Evolutionary conservation across 2,888 invertebrate genomes (phyloP), one percentile per base, ranked within the genome.

Genomic region (Microplitis manilae): DNA sequence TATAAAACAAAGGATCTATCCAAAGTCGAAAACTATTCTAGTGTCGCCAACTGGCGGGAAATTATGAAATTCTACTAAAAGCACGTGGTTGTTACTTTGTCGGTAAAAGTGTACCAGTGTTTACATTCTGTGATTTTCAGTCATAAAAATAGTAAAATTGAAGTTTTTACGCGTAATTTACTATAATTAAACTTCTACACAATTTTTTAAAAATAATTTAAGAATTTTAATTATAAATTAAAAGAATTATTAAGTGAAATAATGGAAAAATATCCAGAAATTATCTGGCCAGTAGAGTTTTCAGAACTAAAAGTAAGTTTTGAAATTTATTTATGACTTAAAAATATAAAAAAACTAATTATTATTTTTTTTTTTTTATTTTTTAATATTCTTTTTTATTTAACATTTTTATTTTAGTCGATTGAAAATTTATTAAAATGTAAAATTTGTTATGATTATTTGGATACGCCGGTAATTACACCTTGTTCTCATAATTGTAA

Each of bases 401-500:
- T 30, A 30, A 30, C 17, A n/a, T 20, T 61, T 64, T 70, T 68
- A 72, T 87, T 89, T 59, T 80, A 92, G 92, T 86, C 85, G 76
- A 86, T 92, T 68, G 92, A 92, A 77, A 87, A 88, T 40, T 83
- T 90, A 8, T 83, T 92, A 17, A 82, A 90, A 30, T 92, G 92
- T 85, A 89, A 90, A 9, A 92, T 92, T 79, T 92, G 92, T 78
- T 91, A 91, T 80, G 92, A 92, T 20, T 91, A 89, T 79, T 89
- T 92, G 82, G 86, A 90, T 62, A 91, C 90, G 17, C 87, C 90
- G n/a, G 90, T 92, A 79, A 89, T 92, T 60, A 91, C 91, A 20
- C 87, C 89, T 5, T 92, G 92, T 79, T 91, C 91, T 2, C 92
- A 92, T 81, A 91, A 90, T 80, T 92, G 92, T 92, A 88, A 90